Base-by-base conservation (phyloP, 2,113 vertebrate genomes). In the Tragelaphus strepsiceros region DNA sequence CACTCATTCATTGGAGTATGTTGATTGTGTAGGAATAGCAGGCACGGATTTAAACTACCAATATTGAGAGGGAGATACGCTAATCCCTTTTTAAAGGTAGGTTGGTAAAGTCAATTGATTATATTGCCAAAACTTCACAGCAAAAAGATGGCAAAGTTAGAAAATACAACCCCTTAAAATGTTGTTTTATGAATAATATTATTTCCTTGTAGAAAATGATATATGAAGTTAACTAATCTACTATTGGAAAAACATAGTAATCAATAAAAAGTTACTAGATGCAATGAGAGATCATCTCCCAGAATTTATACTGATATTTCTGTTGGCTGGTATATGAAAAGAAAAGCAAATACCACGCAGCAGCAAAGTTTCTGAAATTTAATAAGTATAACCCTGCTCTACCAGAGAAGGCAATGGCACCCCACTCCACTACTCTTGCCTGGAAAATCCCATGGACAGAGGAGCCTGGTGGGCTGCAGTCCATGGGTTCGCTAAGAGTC, bases 231-330 rank as follows among this genome's bases (percentile, higher is more conserved):
- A 74, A 19, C n/a, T 15, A n/a, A 77, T 32, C 49, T 56, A 21
- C 0, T 4, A 77, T 24, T 49, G n/a, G 49, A 12, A 64, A 64
- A 43, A 35, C 6, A 53, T 2, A 19, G 77, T 81, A 0, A 59
- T 22, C 12, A 67, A 5, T 16, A 56, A 98, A 98, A 96, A 99
- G 99, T 99, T 99, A 11, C 96, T 99, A 98, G 99, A 99, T 90
- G 99, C 99, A 62, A 97, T 99, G 51, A 98, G 98, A 98, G 98
- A 98, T 98, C 98, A 99, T 90, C 98, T 99, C 88, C 99, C 99
- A 91, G 99, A 99, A 98, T 77, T 43, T 43, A 99, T 99, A 92
- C 98, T 99, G 88, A 99, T 99, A 94, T 98, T 99, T 13, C 98
- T 98, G 90, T 94, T 99, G 53, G 98, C 98, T 54, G 98, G 99